A percentile compares a stretch with the other conserved stretches of the same genome.
Evolutionary conservation across 2,113 vertebrate genomes (phyloP).

Genomic region (Sciurus niger): DNA sequence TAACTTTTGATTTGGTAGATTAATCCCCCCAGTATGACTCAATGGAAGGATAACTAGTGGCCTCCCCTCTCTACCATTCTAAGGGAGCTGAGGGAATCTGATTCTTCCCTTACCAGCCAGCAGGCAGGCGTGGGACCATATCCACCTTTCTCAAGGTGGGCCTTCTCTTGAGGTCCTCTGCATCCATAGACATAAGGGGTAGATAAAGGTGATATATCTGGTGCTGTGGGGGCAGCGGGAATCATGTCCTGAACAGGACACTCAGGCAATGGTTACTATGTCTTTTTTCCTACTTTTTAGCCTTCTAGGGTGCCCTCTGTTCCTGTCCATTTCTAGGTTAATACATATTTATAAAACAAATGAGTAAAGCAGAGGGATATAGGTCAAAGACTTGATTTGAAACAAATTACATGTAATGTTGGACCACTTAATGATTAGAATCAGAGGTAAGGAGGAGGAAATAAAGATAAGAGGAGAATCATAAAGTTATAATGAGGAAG

Average conservation of each 20-base stretch:
- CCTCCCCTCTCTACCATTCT: too few species aligned
- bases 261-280: background rate
- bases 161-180: background rate
- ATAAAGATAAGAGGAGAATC: background rate
- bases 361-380: background rate
- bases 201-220: background rate
- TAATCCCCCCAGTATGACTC: too few species aligned
- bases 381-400: background rate
- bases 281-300: background rate
- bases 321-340: background rate
- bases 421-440: slow-evolving; percentile 21
- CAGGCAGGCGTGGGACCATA: background rate
- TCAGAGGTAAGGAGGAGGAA: background rate
- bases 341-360: slow-evolving; percentile 48
- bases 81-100: too few species aligned
- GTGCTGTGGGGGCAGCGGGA: background rate
- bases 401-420: background rate
- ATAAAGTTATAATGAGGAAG: background rate
- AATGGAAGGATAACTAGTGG: too few species aligned
- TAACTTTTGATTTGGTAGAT: too few species aligned
- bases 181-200: slow-evolving; percentile 4
- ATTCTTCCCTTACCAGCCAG: background rate
- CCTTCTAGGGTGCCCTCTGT: background rate
- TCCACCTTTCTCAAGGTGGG: background rate
- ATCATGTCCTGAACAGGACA: background rate